These are phyloP conservation scores for Poeciliopsis paucimaculata DNA, from an alignment of 2,797 vertebrate species.

Conservation along the genomic window DNA sequence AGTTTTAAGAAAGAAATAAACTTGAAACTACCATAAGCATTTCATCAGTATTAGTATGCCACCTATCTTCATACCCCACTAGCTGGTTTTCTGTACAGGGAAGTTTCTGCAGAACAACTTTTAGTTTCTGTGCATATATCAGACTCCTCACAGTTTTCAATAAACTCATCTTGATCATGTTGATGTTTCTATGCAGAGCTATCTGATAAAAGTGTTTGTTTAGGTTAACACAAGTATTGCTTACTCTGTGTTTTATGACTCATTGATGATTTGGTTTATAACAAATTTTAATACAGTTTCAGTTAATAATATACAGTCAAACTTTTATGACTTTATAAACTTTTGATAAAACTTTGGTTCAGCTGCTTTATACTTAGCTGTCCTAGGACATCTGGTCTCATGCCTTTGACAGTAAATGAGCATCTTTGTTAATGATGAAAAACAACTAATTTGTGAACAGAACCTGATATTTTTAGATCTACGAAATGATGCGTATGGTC, in stretches of 20 bases:
- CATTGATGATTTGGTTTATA: not conserved
- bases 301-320: not conserved
- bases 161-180: not conserved
- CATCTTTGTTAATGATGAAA: not conserved
- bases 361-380: not conserved
- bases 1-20: not conserved
- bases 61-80: not conserved
- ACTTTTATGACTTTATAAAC: not conserved
- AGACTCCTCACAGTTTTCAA: not conserved
- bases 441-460: not conserved
- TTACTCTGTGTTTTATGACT: not conserved
- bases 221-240: not conserved
- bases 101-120: not conserved
- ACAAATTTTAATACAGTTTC: not conserved
- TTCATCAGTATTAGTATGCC: not conserved
- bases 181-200: not conserved
- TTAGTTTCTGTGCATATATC: not conserved
- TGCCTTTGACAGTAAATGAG: not conserved
- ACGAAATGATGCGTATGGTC: not conserved
- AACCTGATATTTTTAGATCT: not conserved
- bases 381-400: not conserved
- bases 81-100: not conserved
- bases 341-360: not conserved
- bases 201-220: not conserved
- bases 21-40: not conserved